Base-by-base conservation (phyloP, 2,797 vertebrate species). In the Myotis vivesi region DNA sequence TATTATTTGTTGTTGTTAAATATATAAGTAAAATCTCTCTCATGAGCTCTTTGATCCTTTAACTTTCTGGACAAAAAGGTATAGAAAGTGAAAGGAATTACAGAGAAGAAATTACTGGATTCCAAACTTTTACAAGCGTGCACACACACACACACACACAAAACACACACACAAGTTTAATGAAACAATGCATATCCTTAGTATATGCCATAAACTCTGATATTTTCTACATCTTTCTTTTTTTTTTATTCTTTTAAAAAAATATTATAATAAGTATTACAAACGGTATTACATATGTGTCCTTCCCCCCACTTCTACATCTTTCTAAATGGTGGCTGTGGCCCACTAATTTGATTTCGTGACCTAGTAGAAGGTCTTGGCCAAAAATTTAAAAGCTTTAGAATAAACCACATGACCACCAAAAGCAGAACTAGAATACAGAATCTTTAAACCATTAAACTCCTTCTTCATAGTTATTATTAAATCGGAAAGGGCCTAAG, bases 401-500 rank as follows among this genome's bases (percentile, higher is more conserved):
- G 33, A 89, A 87, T 84, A 95, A 97, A 83, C 49, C 62, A 71
- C 64, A 76, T 80, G 46, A 89, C 73, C 38, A 87, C 68, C 49
- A 94, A 94, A 97, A 87, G 62, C 66, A 92, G 55, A 95, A 93
- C 55, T 49, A 84, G 28, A 80, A 81, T 8, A 57, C 16, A 85
- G 6, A 92, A 33, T 38, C 87, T 92, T 88, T 79, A 81, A 95
- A 66, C 44, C 23, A 64, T 49, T 84, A 57, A 55, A 69, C 93
- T 80, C 72, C 69, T 46, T 81, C 71, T 93, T 95, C 66, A n/a
- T 16, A 17, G 69, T 94, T 95, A 89, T 93, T 94, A 86, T 68
- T 95, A 93, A 95, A 80, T 81, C 59, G 72, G 84, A 94, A 92
- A 93, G 68, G 44, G 22, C 57, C 30, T 22, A 80, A 93, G 97